Evolutionary conservation across 1,140 invertebrate species (phyloP).

Genomic region (Neodiprion pinetum): DNA sequence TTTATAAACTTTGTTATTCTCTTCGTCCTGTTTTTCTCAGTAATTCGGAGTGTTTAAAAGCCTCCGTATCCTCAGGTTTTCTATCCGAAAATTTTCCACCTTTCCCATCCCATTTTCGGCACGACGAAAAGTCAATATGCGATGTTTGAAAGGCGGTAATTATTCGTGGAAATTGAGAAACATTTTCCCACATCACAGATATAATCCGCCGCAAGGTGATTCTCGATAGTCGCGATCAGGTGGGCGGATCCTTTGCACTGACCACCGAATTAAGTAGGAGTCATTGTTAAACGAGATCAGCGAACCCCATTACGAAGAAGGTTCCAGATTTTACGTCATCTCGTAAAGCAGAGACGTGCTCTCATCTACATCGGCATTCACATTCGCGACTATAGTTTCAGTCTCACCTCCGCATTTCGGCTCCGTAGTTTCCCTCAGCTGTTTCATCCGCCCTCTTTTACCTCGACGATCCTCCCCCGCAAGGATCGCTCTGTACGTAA

Average conservation of each 20-base stretch:
- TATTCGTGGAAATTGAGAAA: background rate
- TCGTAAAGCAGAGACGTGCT: background rate
- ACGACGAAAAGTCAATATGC: background rate
- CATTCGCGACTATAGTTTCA: background rate
- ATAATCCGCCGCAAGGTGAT: background rate
- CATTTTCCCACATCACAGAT: background rate
- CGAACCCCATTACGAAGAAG: background rate
- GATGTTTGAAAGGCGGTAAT: background rate
- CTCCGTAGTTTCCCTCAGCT: background rate
- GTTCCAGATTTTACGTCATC: background rate
- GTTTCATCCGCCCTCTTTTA: conserved; percentile 1
- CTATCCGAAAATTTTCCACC: too few species aligned
- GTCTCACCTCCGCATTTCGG: background rate
- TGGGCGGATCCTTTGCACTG: background rate
- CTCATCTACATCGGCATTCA: background rate
- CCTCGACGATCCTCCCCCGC: background rate
- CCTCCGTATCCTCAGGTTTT: too few species aligned
- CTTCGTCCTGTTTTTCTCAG: background rate
- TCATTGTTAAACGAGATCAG: background rate
- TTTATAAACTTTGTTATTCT: background rate
- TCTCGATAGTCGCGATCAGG: background rate
- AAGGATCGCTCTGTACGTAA: background rate
- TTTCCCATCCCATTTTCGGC: too few species aligned
- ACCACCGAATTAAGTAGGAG: background rate
- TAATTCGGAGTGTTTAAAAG: background rate